Base-by-base conservation (phyloP, 2,888 invertebrate genomes). In the Seira sanloemensis region DNA sequence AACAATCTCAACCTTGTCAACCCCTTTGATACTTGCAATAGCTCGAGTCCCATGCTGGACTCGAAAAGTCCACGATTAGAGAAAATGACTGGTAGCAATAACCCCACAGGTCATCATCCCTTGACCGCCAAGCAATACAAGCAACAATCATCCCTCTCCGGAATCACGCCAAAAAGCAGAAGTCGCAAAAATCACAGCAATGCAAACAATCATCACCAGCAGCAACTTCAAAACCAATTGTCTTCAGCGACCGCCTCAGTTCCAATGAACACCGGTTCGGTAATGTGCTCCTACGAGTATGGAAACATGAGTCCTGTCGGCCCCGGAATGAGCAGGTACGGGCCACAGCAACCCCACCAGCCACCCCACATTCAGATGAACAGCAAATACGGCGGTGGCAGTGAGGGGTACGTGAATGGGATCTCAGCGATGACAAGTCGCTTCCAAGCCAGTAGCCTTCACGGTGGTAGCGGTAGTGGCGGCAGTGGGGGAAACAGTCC, bases 1-100 rank as follows among this genome's bases (percentile, higher is more conserved):
- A 94, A 91, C 88, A 87, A 69, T 87, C 94, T 94, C 91, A n/a
- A n/a, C n/a, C 95, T 94, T 90, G 95, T 81, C 24, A 81, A 81
- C 24, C 77, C 76, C 66, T 82, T 82, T 90, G 91, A 93, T 91
- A 91, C 93, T 91, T n/a, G n/a, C n/a, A 83, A 73, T 82, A 78
- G 81, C 65, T 67, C 27, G 81, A 76, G 27, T 58, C 82, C 76
- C 12, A 37, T 76, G 16, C 27, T 74, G 75, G 81, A 87, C 69
- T 74, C 86, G 5, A 87, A 87, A 65, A 86, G 85, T 85, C 86
- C 87, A n/a, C 65, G 85, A 1, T 46, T 87, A 73, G 88, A 88
- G 24, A 88, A 88, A 76, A 66, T 86, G 50, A 66, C 84, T 1
- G 80, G 73, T 7, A 68, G 24, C 18, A 19, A 26, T 19, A 75